Evolutionary conservation across 1,140 invertebrate species (phyloP).

Genomic region (Oryctes rhinoceros): DNA sequence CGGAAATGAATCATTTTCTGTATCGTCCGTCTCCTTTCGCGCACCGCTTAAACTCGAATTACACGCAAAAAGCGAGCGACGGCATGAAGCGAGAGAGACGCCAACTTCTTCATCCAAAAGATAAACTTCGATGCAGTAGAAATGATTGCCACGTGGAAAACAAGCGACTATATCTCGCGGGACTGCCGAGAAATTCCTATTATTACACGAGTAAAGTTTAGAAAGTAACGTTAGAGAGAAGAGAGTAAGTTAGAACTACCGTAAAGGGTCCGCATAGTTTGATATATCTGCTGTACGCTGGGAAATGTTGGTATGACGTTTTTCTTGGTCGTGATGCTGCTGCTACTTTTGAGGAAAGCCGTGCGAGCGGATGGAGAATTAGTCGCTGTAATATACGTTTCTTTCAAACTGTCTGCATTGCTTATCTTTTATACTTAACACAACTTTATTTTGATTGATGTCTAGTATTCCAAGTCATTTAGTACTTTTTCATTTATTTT

Average conservation of each 20-base stretch:
- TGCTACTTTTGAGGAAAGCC: not conserved
- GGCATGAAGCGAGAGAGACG: too few species aligned
- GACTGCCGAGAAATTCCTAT: not conserved
- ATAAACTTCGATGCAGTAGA: constrained; percentile 3
- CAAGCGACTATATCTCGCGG: not conserved
- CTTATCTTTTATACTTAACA: too few species aligned
- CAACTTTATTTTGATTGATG: too few species aligned
- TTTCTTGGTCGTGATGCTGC: not conserved
- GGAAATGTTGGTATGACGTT: constrained; percentile 8
- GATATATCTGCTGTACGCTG: not conserved
- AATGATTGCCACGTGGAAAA: not conserved
- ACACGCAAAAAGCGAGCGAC: not conserved
- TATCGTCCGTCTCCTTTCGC: not conserved
- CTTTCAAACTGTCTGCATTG: too few species aligned
- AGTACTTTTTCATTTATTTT: too few species aligned
- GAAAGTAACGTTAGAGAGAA: not conserved
- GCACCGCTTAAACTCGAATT: not conserved
- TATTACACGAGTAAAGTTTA: constrained; percentile 19
- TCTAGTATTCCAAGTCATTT: too few species aligned
- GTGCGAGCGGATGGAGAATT: too few species aligned
- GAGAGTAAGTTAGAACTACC: not conserved
- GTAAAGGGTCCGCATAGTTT: not conserved
- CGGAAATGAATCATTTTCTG: constrained; percentile 13
- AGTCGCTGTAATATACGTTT: too few species aligned
- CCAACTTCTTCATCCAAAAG: not conserved